phyloP scores from a whole-genome alignment of 2,888 invertebrate genomes.

The Bibio marci region DNA sequence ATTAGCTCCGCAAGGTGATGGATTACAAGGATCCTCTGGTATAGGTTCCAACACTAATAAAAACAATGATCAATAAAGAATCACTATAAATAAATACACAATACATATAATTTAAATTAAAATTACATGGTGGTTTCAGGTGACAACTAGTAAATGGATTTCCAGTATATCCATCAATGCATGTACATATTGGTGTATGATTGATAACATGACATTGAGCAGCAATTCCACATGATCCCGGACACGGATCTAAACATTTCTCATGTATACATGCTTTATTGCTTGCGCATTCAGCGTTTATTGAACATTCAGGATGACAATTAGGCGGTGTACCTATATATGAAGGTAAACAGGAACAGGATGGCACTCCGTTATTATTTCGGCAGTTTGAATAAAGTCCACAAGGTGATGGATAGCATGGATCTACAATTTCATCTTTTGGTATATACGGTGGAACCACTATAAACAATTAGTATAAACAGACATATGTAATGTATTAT shows the following conservation, averaged over 20 bases:
- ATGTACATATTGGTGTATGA: conserved; percentile 52
- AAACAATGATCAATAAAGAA: conserved; percentile 1
- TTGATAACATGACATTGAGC: conserved; percentile 47
- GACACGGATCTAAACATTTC: conserved; percentile 56
- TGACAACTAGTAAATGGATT: conserved; percentile 36
- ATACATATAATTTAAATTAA: not conserved
- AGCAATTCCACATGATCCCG: conserved; percentile 49
- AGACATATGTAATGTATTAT: too few relatives aligned
- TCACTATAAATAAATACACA: conserved; percentile 4
- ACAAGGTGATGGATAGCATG: conserved; percentile 51
- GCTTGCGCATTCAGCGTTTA: conserved; percentile 53
- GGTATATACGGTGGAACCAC: conserved; percentile 17
- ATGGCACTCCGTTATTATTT: conserved; percentile 38
- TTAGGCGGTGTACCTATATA: conserved; percentile 57
- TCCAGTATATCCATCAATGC: conserved; percentile 35
- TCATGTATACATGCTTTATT: conserved; percentile 53
- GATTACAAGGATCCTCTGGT: conserved; percentile 40
- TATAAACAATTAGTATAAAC: too few relatives aligned
- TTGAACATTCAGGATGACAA: conserved; percentile 54
- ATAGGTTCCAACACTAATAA: conserved; percentile 3
- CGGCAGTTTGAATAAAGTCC: conserved; percentile 47
- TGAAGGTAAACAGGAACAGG: conserved; percentile 46
- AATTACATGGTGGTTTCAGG: not conserved
- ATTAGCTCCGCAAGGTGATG: conserved; percentile 56
- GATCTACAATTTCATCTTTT: conserved; percentile 32